These are phyloP conservation scores for Bos javanicus DNA, from an alignment of 2,113 vertebrate species.

Conservation along the genomic window DNA sequence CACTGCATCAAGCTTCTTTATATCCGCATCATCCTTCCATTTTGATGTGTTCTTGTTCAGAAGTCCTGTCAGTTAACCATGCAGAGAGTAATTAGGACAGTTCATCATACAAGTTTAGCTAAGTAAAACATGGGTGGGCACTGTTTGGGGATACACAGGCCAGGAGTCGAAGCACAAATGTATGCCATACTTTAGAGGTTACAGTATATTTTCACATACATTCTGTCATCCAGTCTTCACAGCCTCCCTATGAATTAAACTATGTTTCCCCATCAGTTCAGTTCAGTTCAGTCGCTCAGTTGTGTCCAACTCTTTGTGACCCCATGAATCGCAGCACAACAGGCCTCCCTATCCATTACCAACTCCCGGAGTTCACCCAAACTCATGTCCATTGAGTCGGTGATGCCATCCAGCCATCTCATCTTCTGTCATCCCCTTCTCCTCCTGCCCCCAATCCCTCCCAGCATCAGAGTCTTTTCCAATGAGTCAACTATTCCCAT, in stretches of 20 bases:
- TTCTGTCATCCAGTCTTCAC: not conserved
- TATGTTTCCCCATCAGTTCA: not conserved
- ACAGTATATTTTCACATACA: not conserved
- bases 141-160: not conserved
- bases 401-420: no score
- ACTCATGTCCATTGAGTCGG: no score
- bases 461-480: no score
- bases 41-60: not conserved
- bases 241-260: not conserved
- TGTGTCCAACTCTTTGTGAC: no score
- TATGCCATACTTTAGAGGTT: not conserved
- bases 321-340: no score
- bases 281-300: no score
- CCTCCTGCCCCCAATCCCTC: no score
- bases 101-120: not conserved
- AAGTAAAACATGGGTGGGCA: not conserved
- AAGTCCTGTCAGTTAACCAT: not conserved
- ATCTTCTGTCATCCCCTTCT: no score
- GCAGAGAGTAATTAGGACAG: not conserved
- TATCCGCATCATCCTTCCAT: not conserved
- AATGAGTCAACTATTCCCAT: no score
- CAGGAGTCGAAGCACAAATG: not conserved
- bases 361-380: no score
- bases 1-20: not conserved
- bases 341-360: no score